A percentile compares a stretch with the other conserved stretches of the same genome.
These are phyloP conservation scores for Dioctria linearis DNA, from an alignment of 2,888 invertebrate genomes.

Conservation along the genomic window DNA sequence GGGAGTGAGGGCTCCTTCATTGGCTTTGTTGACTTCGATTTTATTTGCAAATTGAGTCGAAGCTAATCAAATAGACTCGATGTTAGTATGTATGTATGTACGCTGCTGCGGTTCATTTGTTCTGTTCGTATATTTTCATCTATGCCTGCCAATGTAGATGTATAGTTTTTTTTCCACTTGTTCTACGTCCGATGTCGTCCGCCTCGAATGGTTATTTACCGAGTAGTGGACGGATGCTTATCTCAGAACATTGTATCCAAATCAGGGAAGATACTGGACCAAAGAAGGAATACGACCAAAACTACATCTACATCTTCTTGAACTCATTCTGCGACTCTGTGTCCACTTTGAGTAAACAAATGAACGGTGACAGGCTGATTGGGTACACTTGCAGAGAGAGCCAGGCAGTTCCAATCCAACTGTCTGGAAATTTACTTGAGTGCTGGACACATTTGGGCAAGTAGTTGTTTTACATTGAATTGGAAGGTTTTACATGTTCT, in stretches of 20 bases:
- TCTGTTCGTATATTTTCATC: not conserved
- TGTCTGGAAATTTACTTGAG: not conserved
- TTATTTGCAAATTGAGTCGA: constrained; percentile 51
- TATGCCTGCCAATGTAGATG: not conserved
- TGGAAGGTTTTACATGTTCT: constrained; percentile 44
- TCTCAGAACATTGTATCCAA: constrained; percentile 19
- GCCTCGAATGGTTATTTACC: constrained; percentile 21
- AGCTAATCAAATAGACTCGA: constrained; percentile 44
- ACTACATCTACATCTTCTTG: constrained; percentile 24
- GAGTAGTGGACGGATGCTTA: not conserved
- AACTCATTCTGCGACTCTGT: constrained; percentile 26
- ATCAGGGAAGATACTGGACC: constrained; percentile 1
- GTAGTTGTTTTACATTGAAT: constrained; percentile 34
- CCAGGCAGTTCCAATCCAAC: not conserved
- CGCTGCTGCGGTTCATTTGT: not conserved
- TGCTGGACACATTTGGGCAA: not conserved
- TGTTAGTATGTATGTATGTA: not conserved
- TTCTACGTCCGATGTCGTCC: not conserved
- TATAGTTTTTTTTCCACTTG: constrained; percentile 5
- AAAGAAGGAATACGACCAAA: constrained; percentile 4
- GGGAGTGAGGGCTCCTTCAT: not conserved
- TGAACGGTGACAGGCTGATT: constrained; percentile 47
- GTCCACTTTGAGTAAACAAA: constrained; percentile 44
- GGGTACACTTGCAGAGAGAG: constrained; percentile 18
- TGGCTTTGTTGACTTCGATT: constrained; percentile 36